These are phyloP conservation scores for Danaus melanippus DNA, from an alignment of 1,140 invertebrate species.

Conservation along the genomic window DNA sequence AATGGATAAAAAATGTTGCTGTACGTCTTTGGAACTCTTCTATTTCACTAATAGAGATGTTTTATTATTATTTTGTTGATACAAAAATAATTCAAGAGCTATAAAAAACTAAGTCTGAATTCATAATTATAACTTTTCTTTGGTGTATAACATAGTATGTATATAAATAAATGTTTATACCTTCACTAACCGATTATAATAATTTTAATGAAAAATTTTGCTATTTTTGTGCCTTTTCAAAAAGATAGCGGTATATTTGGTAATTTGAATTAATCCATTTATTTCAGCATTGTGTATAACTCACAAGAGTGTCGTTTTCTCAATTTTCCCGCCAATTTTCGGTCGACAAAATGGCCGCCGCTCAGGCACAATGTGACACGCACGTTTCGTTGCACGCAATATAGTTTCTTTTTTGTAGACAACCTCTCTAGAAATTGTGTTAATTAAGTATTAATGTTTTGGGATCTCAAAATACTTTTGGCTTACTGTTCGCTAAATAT, in stretches of 20 bases:
- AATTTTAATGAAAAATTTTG: too few species aligned
- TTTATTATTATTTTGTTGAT: too few species aligned
- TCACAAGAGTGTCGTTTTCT: conserved; percentile 57
- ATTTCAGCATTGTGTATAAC: conserved; percentile 15
- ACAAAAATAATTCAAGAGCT: too few species aligned
- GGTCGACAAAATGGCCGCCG: conserved; percentile 56
- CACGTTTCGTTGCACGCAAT: conserved; percentile 34
- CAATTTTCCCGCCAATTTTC: conserved; percentile 63
- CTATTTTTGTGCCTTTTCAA: neutral
- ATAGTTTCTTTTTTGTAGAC: conserved; percentile 11
- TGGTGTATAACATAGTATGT: too few species aligned
- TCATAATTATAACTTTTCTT: too few species aligned
- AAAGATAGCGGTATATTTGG: conserved; percentile 19
- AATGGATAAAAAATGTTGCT: too few species aligned
- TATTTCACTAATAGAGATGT: too few species aligned
- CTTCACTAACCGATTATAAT: too few species aligned
- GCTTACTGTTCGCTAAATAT: conserved; percentile 5
- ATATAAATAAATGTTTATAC: too few species aligned
- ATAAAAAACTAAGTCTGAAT: too few species aligned
- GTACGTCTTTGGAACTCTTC: too few species aligned
- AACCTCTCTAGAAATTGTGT: conserved; percentile 18
- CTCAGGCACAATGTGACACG: conserved; percentile 43
- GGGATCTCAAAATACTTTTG: conserved; percentile 14
- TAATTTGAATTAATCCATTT: conserved; percentile 46
- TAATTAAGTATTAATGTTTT: conserved; percentile 15